Percentiles rank a stretch among this genome's conserved stretches.
Conservation (phyloP, 2,113 vertebrate genomes). For the Rhizomys pruinosus region DNA sequence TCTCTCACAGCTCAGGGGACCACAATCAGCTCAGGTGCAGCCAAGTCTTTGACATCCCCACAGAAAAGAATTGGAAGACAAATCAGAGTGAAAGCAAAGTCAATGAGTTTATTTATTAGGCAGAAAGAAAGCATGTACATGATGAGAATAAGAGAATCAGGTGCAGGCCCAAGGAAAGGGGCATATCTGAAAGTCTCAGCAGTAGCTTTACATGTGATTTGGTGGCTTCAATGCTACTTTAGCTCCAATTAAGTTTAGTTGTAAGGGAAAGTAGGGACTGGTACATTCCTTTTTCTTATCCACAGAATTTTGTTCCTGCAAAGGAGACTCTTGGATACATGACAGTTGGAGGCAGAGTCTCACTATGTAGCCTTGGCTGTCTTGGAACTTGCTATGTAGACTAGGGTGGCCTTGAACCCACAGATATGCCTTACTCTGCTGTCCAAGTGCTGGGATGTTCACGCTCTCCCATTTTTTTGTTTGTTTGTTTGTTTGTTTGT, state of each 20-base stretch:
- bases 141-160: neutral
- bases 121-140: neutral
- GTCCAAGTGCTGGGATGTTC: too few relatives aligned
- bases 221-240: neutral
- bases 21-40: neutral
- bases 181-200: neutral
- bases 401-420: too few relatives aligned
- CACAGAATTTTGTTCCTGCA: neutral
- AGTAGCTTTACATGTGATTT: neutral
- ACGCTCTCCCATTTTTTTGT: too few relatives aligned
- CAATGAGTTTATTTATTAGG: neutral
- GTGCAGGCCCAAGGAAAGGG: neutral
- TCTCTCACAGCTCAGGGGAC: neutral
- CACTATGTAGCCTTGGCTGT: too few relatives aligned
- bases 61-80: neutral
- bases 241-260: neutral
- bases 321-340: neutral
- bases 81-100: neutral
- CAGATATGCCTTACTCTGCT: too few relatives aligned
- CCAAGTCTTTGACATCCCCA: neutral
- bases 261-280: neutral
- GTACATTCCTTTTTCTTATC: neutral
- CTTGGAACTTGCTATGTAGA: too few relatives aligned
- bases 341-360: neutral
- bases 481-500: too few relatives aligned